These are phyloP conservation scores for Lagria hirta DNA, from an alignment of 2,888 invertebrate species.

Conservation along the genomic window DNA sequence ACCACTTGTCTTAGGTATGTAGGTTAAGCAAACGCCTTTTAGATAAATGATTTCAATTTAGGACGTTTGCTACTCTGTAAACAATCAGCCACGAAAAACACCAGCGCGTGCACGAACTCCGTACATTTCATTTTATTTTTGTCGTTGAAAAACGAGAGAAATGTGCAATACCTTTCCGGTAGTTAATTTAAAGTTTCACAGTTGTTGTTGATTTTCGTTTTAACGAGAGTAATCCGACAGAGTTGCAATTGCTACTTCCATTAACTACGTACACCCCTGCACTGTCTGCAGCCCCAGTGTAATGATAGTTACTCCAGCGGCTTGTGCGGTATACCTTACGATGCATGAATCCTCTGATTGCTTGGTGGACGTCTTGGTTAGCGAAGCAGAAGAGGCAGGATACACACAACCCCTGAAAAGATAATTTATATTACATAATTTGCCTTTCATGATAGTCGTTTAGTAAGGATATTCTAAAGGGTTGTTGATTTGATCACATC, in stretches of 20 bases:
- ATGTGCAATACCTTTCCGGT: too few species aligned
- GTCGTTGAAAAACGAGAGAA: slow-evolving; percentile 1
- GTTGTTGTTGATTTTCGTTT: slow-evolving; percentile 39
- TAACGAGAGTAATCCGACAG: slow-evolving; percentile 41
- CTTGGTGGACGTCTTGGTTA: slow-evolving; percentile 69
- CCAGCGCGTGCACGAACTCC: not conserved
- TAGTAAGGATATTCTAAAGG: too few species aligned
- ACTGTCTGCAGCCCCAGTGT: slow-evolving; percentile 46
- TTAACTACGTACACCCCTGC: slow-evolving; percentile 48
- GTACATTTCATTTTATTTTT: not conserved
- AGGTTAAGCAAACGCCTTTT: too few species aligned
- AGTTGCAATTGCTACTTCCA: slow-evolving; percentile 45
- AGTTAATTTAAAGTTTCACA: slow-evolving; percentile 16
- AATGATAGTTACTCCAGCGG: slow-evolving; percentile 45
- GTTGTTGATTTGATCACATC: too few species aligned
- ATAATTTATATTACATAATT: not conserved
- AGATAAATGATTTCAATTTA: too few species aligned
- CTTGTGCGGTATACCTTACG: slow-evolving; percentile 45
- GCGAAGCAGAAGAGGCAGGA: slow-evolving; percentile 74
- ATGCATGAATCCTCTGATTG: slow-evolving; percentile 55
- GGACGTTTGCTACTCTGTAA: too few species aligned
- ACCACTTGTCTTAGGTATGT: not conserved
- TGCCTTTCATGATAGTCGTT: not conserved
- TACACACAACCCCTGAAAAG: slow-evolving; percentile 66
- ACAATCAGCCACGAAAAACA: too few species aligned